phyloP scores from a whole-genome alignment of 2,797 vertebrate genomes.

The Aselliscus stoliczkanus region DNA sequence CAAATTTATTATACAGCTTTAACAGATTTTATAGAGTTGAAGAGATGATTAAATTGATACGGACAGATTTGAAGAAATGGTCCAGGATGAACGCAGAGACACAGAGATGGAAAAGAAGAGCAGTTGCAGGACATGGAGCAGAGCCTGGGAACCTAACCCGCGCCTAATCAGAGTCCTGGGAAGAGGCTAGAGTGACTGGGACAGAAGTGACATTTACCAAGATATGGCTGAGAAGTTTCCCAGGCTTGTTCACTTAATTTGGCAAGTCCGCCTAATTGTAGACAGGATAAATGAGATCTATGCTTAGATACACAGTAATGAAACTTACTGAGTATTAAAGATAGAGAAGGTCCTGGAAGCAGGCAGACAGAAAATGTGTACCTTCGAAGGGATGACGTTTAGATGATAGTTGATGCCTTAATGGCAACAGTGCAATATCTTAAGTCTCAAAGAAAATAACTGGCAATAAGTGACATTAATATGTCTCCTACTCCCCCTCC shows the following conservation, averaged over 20 bases:
- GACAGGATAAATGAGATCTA: background rate
- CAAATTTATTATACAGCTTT: background rate
- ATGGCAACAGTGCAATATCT: fast-evolving
- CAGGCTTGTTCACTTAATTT: background rate
- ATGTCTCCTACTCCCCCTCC: too few relatives aligned
- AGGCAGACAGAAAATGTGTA: background rate
- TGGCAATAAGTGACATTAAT: background rate
- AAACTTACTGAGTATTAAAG: background rate
- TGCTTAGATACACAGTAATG: fast-evolving
- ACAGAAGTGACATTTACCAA: background rate
- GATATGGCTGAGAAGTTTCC: background rate
- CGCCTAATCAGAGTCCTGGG: background rate
- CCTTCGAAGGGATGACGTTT: background rate
- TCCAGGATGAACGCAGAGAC: background rate
- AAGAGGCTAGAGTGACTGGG: too few relatives aligned
- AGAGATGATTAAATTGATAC: background rate
- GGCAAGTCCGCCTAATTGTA: background rate
- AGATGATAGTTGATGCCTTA: too few relatives aligned
- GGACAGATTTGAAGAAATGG: background rate
- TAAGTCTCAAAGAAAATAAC: background rate
- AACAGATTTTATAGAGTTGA: background rate
- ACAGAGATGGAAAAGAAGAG: background rate
- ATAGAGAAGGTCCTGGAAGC: background rate
- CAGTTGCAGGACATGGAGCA: background rate
- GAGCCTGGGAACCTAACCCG: background rate